phyloP scores from a whole-genome alignment of 2,888 invertebrate species.

The Ennomos quercinarius region DNA sequence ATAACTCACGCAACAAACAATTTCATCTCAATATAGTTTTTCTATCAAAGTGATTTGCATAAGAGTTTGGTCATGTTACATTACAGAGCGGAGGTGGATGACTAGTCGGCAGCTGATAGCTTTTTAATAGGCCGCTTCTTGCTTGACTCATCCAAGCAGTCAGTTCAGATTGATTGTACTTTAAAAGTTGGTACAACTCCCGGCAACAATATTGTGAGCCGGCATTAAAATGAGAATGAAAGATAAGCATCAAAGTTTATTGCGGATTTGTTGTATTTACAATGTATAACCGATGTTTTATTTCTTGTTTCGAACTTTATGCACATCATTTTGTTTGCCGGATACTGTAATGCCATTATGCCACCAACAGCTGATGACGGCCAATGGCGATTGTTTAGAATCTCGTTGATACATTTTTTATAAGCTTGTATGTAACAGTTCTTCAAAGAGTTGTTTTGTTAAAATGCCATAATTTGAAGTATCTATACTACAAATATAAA shows the following conservation, averaged over 20 bases:
- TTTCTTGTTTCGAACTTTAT: background rate
- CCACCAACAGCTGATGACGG: slow-evolving; percentile 4
- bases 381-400: slow-evolving; percentile 8
- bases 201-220: slow-evolving; percentile 9
- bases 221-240: slow-evolving; percentile 4
- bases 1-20: background rate
- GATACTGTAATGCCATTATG: slow-evolving; percentile 16
- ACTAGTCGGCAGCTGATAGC: slow-evolving; percentile 51
- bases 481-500: no score
- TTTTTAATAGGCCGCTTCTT: slow-evolving; percentile 57
- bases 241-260: background rate
- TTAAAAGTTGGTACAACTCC: slow-evolving; percentile 22
- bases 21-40: slow-evolving; percentile 3
- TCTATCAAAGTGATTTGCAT: slow-evolving; percentile 15
- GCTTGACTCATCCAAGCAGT: slow-evolving; percentile 55
- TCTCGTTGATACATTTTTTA: slow-evolving; percentile 15
- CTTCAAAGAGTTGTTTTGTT: slow-evolving; percentile 5
- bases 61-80: slow-evolving; percentile 26
- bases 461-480: background rate
- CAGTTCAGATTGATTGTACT: slow-evolving; percentile 58
- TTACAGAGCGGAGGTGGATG: slow-evolving; percentile 28
- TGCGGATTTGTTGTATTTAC: background rate
- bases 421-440: slow-evolving; percentile 5
- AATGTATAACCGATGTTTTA: background rate
- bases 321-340: slow-evolving; percentile 10